Base-by-base conservation (phyloP, 1,140 invertebrate species). In the Plutomurus gul region DNA sequence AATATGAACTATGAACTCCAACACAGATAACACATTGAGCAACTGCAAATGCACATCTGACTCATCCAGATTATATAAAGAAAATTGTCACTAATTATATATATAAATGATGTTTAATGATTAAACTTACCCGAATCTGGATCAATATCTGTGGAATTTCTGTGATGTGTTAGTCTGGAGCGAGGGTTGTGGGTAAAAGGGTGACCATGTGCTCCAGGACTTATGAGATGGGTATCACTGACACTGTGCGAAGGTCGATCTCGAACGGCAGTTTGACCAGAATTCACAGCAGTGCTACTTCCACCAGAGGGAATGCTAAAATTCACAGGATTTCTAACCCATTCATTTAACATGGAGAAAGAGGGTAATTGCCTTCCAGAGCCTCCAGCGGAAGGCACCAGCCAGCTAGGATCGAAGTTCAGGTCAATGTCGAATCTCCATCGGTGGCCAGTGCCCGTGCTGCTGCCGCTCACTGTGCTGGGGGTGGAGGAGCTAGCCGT, bases 381-480 rank as follows among this genome's bases (percentile, higher is more conserved):
- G 7, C 71, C 47, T 18, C 25, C 37, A 7, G 25, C 16, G n/a
- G 81, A 56, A 8, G 70, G 36, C 22, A 78, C 51, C 11, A 80
- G 36, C 80, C 82, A 81, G 27, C 79, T 74, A 2, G 80, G 82
- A 43, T 83, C 78, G 73, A 83, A 79, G 37, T 79, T 81, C n/a
- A 83, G 65, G 49, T 83, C 82, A 47, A 83, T 77, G 56, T 82
- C 81, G 40, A 82, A 79, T 47, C 81, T 25, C 81, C 77, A 82
- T 75, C 79, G 33, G 37, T 71, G 56, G 37, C 22, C n/a, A n/a
- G n/a, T n/a, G n/a, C n/a, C n/a, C n/a, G n/a, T n/a, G n/a, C n/a
- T 6, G 5, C 11, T 74, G n/a, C n/a, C n/a, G n/a, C n/a, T n/a
- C n/a, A n/a, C n/a, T n/a, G 51, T n/a, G n/a, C n/a, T 76, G 2